Base-by-base conservation (phyloP, 2,888 invertebrate genomes). In the Papilio elwesi region DNA sequence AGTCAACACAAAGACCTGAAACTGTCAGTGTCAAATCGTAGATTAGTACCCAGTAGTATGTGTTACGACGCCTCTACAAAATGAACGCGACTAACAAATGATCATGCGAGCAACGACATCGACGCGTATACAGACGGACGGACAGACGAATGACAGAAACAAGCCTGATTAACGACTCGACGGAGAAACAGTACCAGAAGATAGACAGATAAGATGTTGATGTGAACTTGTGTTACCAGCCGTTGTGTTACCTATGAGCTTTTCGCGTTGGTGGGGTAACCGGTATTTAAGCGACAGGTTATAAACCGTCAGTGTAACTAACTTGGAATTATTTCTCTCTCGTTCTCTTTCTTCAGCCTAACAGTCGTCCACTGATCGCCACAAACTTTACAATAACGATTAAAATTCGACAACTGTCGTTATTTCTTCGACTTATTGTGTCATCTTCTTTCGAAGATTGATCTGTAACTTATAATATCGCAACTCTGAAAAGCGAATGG, bases 131-230 rank as follows among this genome's bases (percentile, higher is more conserved):
- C 79, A 74, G 75, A 78, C 77, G 74, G 73, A 78, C 78, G 64
- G 70, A 76, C 75, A 52, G 68, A 73, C 76, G 51, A 15, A 75
- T 73, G 78, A 80, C 81, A 82, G 81, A 68, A 78, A 85, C 85
- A 85, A 75, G 83, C 62, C 80, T 87, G 87, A 86, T 86, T 85
- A 86, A 86, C 85, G 83, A 79, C 73, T 55, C 62, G 62, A 69
- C 69, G 51, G 65, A 49, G 63, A 63, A 53, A 53, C 72, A 69
- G 73, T 53, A 68, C 70, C 36, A 69, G 49, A 51, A 76, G 77
- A 78, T 78, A 64, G 55, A 72, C 68, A 75, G 78, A 78, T 78
- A 77, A 79, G 71, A 43, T 68, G 47, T 12, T 78, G 71, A 43
- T 68, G 47, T 12, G 63, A 52, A 26, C 1, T 26, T 43, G 11